Conservation (phyloP, 2,797 vertebrate genomes). For the Galagoides demidoff region DNA sequence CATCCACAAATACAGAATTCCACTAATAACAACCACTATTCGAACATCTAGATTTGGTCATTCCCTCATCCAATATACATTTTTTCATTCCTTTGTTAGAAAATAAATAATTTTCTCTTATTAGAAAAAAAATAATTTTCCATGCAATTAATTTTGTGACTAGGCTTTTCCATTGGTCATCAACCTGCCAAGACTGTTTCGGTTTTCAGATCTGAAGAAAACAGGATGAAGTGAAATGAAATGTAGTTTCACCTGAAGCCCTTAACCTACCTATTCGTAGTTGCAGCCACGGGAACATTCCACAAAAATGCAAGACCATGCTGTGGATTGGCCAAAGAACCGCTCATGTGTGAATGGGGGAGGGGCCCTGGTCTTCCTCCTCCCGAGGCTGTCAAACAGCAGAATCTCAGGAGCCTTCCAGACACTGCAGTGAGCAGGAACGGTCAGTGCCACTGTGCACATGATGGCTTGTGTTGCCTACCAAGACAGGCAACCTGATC, state of each 20-base stretch:
- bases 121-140: slow-evolving; percentile 6
- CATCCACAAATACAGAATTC: neutral
- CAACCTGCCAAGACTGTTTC: neutral
- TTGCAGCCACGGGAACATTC: neutral
- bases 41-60: neutral
- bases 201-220: neutral
- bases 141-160: neutral
- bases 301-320: neutral
- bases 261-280: neutral
- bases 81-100: neutral
- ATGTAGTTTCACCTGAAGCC: neutral
- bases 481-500: slow-evolving; percentile 31
- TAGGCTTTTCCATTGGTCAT: neutral
- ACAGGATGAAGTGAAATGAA: neutral
- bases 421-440: slow-evolving; percentile 49
- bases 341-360: neutral
- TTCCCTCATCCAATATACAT: neutral
- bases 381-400: neutral
- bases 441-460: neutral
- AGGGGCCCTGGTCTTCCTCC: neutral
- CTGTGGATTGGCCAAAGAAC: neutral
- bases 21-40: neutral
- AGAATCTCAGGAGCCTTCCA: neutral
- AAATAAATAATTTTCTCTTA: neutral
- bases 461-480: slow-evolving; percentile 61